phyloP scores from a whole-genome alignment of 2,888 invertebrate species.

The Aphelenchoides bicaudatus region DNA sequence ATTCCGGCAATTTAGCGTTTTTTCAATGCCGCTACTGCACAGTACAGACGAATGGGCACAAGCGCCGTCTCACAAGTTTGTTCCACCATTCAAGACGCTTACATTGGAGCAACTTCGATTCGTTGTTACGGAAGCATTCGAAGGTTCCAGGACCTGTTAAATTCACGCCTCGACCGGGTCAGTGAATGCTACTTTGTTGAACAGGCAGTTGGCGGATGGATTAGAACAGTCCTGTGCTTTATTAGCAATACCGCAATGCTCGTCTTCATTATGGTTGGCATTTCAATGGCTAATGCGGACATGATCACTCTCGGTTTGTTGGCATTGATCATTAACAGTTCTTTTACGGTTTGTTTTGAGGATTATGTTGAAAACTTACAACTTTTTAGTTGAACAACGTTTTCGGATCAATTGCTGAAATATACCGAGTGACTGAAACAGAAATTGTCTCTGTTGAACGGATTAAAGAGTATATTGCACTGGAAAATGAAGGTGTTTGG shows the following conservation, averaged over 20 bases:
- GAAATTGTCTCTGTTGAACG: conserved; percentile 94
- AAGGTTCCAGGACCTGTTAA: conserved; percentile 2
- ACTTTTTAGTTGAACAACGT: too few species aligned
- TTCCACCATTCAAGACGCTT: conserved; percentile 90
- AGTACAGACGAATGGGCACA: conserved; percentile 62
- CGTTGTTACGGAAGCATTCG: conserved; percentile 37
- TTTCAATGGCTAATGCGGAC: conserved; percentile 14
- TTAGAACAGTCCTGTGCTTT: conserved; percentile 20
- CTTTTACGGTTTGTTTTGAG: conserved; percentile 18
- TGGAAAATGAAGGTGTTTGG: conserved; percentile 61
- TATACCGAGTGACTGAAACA: too few species aligned
- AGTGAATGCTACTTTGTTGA: conserved; percentile 4
- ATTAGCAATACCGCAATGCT: conserved; percentile 78
- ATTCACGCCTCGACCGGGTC: neutral
- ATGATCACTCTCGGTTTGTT: neutral
- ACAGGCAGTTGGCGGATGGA: neutral
- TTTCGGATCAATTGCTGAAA: too few species aligned
- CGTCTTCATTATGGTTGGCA: conserved; percentile 68
- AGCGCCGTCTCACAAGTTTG: conserved; percentile 61
- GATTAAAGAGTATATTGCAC: conserved; percentile 83
- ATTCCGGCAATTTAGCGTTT: conserved; percentile 69
- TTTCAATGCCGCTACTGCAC: conserved; percentile 86
- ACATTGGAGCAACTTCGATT: conserved; percentile 66
- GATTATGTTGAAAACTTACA: too few species aligned
- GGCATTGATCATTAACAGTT: conserved; percentile 18